Percentiles rank a stretch among this genome's conserved stretches.
Conservation (phyloP, 2,888 invertebrate species). For the Stenodera caucasica region DNA sequence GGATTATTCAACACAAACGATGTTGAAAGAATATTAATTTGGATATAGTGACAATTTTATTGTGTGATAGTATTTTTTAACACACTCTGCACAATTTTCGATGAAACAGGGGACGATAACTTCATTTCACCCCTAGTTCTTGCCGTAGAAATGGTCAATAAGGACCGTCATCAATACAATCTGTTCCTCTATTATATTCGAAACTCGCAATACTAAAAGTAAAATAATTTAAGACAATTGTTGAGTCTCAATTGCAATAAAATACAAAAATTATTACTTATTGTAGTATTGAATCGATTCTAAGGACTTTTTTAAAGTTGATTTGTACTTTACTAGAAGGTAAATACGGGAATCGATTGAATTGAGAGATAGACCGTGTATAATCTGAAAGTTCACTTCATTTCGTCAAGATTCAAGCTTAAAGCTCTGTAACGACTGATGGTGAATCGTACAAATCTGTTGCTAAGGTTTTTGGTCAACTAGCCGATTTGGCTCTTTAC, state of each 20-base stretch:
- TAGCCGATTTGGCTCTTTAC: slow-evolving; percentile 21
- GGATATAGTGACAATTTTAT: slow-evolving; percentile 27
- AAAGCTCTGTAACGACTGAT: slow-evolving; percentile 3
- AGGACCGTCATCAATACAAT: neutral
- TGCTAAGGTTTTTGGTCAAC: slow-evolving; percentile 25
- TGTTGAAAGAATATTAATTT: slow-evolving; percentile 36
- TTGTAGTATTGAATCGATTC: slow-evolving; percentile 1
- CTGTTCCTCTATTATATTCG: slow-evolving; percentile 2
- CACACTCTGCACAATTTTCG: slow-evolving; percentile 7
- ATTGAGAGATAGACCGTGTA: slow-evolving; percentile 19
- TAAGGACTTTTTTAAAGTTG: slow-evolving; percentile 6
- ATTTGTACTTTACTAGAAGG: slow-evolving; percentile 14
- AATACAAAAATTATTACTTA: neutral
- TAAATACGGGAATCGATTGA: slow-evolving; percentile 13
- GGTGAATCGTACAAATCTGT: slow-evolving; percentile 19
- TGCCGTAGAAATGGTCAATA: neutral
- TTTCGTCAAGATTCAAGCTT: slow-evolving; percentile 18
- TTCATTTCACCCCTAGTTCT: neutral
- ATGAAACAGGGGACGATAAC: neutral
- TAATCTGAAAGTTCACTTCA: slow-evolving; percentile 21
- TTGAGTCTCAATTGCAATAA: neutral
- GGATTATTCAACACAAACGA: slow-evolving; percentile 29
- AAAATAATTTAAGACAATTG: neutral
- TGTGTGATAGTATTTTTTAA: slow-evolving; percentile 24
- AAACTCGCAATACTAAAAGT: slow-evolving; percentile 1